Evolutionary conservation across 1,140 invertebrate genomes (phyloP).

Genomic region (Uloborus diversus): DNA sequence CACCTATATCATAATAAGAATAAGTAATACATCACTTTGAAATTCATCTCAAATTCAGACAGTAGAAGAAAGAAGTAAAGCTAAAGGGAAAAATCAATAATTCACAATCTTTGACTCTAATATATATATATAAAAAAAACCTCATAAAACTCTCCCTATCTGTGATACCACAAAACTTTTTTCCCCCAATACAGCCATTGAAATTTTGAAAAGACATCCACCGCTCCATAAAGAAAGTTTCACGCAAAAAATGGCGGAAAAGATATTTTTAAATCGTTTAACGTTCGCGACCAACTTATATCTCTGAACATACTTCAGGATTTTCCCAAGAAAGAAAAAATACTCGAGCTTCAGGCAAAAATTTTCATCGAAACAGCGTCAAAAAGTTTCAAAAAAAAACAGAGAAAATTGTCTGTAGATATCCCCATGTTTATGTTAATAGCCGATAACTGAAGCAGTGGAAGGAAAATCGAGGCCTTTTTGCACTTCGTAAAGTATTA

Average conservation of each 20-base stretch:
- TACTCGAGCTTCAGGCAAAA: slow-evolving; percentile 32
- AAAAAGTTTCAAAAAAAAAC: slow-evolving; percentile 18
- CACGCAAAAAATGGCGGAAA: slow-evolving; percentile 22
- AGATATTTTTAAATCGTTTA: slow-evolving; percentile 51
- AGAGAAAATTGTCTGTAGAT: slow-evolving; percentile 3
- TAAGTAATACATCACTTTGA: too few species aligned
- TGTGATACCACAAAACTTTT: too few species aligned
- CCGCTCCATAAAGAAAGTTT: slow-evolving; percentile 42
- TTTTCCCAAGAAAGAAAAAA: slow-evolving; percentile 14
- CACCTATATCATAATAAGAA: too few species aligned
- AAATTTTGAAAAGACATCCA: slow-evolving; percentile 21
- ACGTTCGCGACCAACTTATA: slow-evolving; percentile 25
- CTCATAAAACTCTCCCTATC: too few species aligned
- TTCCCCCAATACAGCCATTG: too few species aligned
- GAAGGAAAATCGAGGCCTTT: slow-evolving; percentile 45
- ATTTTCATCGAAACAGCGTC: slow-evolving; percentile 24
- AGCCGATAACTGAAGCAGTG: slow-evolving; percentile 43
- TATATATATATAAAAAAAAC: too few species aligned
- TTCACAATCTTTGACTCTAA: too few species aligned
- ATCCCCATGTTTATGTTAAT: slow-evolving; percentile 50
- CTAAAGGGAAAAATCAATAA: too few species aligned
- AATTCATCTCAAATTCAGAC: too few species aligned
- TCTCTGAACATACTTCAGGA: slow-evolving; percentile 43
- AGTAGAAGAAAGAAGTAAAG: too few species aligned
- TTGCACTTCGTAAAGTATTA: slow-evolving; percentile 18